A percentile compares a stretch with the other conserved stretches of the same genome.
These are phyloP conservation scores for Anabacerthia variegaticeps DNA, from an alignment of 2,797 vertebrate genomes.

Conservation along the genomic window DNA sequence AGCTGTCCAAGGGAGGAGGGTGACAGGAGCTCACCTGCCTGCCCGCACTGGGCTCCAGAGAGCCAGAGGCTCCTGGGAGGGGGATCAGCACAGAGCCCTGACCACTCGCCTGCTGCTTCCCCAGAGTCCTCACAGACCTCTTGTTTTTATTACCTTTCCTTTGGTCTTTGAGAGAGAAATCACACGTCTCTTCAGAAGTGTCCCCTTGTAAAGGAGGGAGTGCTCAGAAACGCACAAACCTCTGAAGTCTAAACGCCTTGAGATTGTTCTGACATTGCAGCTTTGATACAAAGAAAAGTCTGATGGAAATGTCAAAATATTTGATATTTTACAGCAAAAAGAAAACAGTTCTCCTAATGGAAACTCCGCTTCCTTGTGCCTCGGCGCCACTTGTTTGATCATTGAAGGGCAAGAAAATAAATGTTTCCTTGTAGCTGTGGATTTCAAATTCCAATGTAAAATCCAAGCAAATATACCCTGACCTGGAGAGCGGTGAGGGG, in stretches of 20 bases:
- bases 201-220: conserved; percentile 17
- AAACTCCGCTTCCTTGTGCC: conserved; percentile 30
- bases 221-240: neutral
- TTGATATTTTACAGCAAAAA: conserved; percentile 67
- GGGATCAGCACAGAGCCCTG: fast-evolving
- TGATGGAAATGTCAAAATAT: conserved; percentile 73
- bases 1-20: neutral
- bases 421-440: conserved; percentile 52
- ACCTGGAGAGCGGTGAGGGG: neutral
- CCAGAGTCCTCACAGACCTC: neutral
- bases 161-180: neutral
- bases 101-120: neutral
- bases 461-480: conserved; percentile 24
- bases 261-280: conserved; percentile 59
- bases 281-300: conserved; percentile 60
- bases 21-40: neutral
- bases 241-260: conserved; percentile 54
- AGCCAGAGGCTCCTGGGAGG: neutral
- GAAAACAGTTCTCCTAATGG: conserved; percentile 60
- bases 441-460: conserved; percentile 54
- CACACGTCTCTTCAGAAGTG: conserved; percentile 12
- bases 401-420: conserved; percentile 68
- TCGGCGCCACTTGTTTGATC: conserved; percentile 57
- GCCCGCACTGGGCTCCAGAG: fast-evolving
- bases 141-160: neutral